Conservation (phyloP, 2,113 vertebrate species). For the Equus quagga region DNA sequence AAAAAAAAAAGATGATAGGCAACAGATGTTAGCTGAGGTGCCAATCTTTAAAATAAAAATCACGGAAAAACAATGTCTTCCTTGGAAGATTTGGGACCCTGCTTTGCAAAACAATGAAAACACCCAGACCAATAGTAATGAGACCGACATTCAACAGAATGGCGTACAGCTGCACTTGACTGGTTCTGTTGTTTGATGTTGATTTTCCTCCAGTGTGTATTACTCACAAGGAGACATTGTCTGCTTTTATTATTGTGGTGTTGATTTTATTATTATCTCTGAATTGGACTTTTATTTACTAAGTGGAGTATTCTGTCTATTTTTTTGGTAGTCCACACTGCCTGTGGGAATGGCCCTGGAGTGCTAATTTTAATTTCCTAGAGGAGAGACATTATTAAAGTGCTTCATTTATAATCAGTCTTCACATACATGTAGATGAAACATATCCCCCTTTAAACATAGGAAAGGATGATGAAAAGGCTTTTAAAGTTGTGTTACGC, state of each 20-base stretch:
- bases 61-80: neutral
- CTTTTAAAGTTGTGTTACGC: neutral
- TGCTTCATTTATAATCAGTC: neutral
- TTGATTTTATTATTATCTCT: neutral
- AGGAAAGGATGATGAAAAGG: neutral
- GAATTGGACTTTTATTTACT: neutral
- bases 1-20: no score
- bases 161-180: neutral
- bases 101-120: neutral
- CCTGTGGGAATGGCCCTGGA: neutral
- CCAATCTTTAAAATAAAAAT: no score
- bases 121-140: neutral
- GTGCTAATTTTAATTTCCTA: neutral
- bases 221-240: neutral
- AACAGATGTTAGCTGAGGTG: no score
- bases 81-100: neutral
- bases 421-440: neutral
- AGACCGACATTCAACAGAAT: neutral
- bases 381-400: neutral
- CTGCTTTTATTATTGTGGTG: neutral
- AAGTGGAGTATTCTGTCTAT: neutral
- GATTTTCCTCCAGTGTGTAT: neutral
- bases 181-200: neutral
- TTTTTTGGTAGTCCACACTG: neutral
- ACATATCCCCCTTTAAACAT: neutral